These are phyloP conservation scores for Nomia melanderi DNA, from an alignment of 1,140 invertebrate species.

Conservation along the genomic window DNA sequence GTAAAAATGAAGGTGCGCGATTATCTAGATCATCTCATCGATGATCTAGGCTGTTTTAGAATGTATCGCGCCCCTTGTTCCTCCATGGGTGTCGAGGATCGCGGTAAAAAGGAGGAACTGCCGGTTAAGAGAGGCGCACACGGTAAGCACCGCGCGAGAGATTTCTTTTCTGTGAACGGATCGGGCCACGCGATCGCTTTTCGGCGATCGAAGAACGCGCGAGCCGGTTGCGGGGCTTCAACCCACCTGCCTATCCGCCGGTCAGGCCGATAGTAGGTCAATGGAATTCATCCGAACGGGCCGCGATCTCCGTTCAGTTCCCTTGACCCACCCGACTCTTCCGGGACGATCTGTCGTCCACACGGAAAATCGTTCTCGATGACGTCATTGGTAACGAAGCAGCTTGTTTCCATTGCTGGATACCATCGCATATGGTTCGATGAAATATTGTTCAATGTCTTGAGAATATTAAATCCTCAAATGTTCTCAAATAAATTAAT, in stretches of 20 bases:
- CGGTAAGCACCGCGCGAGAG: background rate
- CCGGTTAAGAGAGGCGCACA: background rate
- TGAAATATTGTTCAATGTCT: no score
- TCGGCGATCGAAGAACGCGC: conserved; percentile 57
- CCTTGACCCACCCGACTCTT: conserved; percentile 52
- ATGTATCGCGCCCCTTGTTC: conserved; percentile 48
- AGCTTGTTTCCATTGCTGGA: background rate
- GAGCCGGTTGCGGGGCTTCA: conserved; percentile 64
- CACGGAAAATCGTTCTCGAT: background rate
- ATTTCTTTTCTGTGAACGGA: conserved; percentile 23
- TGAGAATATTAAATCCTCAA: no score
- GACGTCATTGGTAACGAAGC: background rate
- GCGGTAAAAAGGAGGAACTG: conserved; percentile 15
- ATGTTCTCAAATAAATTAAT: no score
- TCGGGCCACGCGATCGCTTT: conserved; percentile 50
- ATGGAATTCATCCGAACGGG: conserved; percentile 74
- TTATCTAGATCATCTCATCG: no score
- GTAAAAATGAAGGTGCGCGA: no score
- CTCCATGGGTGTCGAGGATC: conserved; percentile 55
- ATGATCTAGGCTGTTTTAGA: conserved; percentile 51
- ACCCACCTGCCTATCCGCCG: conserved; percentile 65
- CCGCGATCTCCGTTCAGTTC: conserved; percentile 53
- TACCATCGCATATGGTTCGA: no score
- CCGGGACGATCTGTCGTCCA: background rate
- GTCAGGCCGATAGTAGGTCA: conserved; percentile 74